A percentile compares a stretch with the other conserved stretches of the same genome.
phyloP scores from a whole-genome alignment of 2,113 vertebrate genomes.

The Progne subis region DNA sequence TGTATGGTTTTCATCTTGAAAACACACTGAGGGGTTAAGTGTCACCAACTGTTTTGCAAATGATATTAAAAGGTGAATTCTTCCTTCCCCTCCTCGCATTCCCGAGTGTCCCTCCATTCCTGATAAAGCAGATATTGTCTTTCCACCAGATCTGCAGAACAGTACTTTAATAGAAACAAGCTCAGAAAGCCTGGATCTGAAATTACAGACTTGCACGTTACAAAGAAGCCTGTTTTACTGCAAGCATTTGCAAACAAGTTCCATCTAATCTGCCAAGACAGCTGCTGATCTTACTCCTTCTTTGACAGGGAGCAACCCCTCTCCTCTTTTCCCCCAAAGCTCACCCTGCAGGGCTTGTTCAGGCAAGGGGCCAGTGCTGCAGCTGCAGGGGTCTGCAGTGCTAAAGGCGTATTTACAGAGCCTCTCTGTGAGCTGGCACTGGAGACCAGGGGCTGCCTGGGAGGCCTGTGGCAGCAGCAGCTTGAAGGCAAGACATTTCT shows the following conservation, averaged over 20 bases:
- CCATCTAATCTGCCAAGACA: conserved; percentile 40
- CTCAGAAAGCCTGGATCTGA: conserved; percentile 2
- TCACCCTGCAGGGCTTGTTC: conserved; percentile 10
- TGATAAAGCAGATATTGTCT: not conserved
- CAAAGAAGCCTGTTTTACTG: not conserved
- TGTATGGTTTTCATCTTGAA: not conserved
- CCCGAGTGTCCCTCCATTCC: not conserved
- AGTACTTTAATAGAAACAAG: not conserved
- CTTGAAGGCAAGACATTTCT: not conserved
- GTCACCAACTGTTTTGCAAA: not conserved
- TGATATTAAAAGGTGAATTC: not conserved
- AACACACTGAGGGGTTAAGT: not conserved
- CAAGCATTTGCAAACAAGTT: conserved; percentile 4
- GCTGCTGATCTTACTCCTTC: conserved; percentile 8
- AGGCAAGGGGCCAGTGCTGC: conserved; percentile 20
- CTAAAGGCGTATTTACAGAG: not conserved
- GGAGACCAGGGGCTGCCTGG: not conserved
- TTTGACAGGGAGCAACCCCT: not conserved
- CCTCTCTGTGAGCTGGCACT: not conserved
- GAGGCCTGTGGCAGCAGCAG: conserved; percentile 1
- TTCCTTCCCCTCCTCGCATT: not conserved
- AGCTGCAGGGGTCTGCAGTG: conserved; percentile 12
- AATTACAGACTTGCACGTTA: not conserved
- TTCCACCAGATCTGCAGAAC: not conserved
- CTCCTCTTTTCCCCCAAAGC: not conserved